Base-by-base conservation (phyloP, 2,113 vertebrate species). In the Maccullochella peelii region DNA sequence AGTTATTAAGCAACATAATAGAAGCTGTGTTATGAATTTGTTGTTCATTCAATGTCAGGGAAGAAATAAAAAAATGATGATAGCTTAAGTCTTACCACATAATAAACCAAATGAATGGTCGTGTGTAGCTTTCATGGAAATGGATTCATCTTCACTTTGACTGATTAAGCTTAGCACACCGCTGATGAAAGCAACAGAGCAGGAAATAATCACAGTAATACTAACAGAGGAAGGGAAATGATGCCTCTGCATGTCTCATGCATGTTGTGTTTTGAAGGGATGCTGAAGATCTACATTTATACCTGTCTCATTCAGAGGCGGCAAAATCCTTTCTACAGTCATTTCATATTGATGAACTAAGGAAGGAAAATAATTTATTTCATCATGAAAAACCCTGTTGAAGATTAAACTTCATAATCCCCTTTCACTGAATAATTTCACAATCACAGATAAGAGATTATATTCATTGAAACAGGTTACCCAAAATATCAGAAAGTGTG, bases 381-480 rank as follows among this genome's bases (percentile, higher is more conserved):
- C 62, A 77, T 49, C 73, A 38, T 80, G 65, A 90, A 90, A 92
- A 93, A 87, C 85, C 84, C 88, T 77, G 78, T 88, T 79, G n/a
- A 88, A 88, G 90, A 93, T 93, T 85, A 93, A 79, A 91, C 40
- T 75, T 90, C 54, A 54, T 91, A 92, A 94, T 92, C 93, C 85
- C 77, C 54, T 88, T 85, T 77, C 83, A 71, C 70, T 77, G 86
- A 92, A 91, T 93, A 74, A 91, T 91, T 93, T 93, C 75, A 70
- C 77, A 80, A 77, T 74, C 69, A 77, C 76, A 85, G 84, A 91
- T 86, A 81, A 85, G 74, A 89, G 89, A 93, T 91, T 86, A 89
- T 72, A 68, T 78, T 85, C 82, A 75, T 66, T 63, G 77, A 79
- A 86, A 85, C 79, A 73, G 83, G 90, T 86, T 85, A 69, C 68